phyloP scores from a whole-genome alignment of 1,140 invertebrate genomes.

The Formica exsecta region DNA sequence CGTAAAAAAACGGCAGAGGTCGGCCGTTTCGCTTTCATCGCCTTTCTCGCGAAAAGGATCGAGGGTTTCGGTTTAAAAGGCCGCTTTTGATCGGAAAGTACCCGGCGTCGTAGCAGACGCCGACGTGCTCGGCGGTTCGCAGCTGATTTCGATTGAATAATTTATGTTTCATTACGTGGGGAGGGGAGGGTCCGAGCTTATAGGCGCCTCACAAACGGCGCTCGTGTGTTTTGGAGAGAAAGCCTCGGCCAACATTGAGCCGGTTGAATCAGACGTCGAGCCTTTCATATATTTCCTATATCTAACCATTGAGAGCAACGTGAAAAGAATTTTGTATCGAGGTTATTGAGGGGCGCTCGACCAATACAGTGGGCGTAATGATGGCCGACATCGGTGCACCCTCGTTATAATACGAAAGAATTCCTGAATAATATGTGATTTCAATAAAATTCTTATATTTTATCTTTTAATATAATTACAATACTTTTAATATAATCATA shows the following conservation, averaged over 20 bases:
- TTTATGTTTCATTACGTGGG: conserved; percentile 86
- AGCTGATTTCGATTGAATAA: conserved; percentile 87
- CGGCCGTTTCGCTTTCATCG: conserved; percentile 75
- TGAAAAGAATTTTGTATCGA: conserved; percentile 87
- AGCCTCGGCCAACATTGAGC: conserved; percentile 81
- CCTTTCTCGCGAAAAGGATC: conserved; percentile 72
- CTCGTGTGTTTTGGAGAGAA: conserved; percentile 81
- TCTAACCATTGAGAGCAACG: conserved; percentile 80
- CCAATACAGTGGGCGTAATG: conserved; percentile 75
- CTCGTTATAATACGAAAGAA: conserved; percentile 19
- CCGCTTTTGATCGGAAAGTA: conserved; percentile 72
- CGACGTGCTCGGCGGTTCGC: conserved; percentile 67
- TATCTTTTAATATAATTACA: background rate
- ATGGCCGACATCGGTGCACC: conserved; percentile 47
- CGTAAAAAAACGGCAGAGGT: conserved; percentile 63
- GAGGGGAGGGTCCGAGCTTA: conserved; percentile 78
- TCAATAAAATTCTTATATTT: conserved; percentile 22
- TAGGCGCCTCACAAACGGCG: conserved; percentile 85
- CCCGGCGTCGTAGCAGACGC: conserved; percentile 63
- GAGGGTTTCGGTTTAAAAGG: conserved; percentile 81
- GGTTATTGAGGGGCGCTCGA: conserved; percentile 84
- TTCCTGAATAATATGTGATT: conserved; percentile 2
- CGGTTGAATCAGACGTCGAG: conserved; percentile 78
- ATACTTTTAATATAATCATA: too few relatives aligned
- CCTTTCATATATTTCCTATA: conserved; percentile 86